Percentiles rank a stretch among this genome's conserved stretches.
phyloP scores from a whole-genome alignment of 2,797 vertebrate genomes.

The Galaxias olidus region DNA sequence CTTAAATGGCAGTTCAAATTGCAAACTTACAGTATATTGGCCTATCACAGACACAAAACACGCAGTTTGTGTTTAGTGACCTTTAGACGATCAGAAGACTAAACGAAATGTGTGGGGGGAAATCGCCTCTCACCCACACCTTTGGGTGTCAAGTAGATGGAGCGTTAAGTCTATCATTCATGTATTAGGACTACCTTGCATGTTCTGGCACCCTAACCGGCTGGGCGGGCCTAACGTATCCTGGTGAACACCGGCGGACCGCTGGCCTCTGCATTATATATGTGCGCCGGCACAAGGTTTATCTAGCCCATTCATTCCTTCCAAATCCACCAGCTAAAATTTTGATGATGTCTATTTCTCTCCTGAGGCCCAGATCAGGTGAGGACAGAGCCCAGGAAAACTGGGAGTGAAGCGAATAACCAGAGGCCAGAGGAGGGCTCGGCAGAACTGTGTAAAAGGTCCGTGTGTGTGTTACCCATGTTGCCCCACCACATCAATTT shows the following conservation, averaged over 20 bases:
- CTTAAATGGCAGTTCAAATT: conserved; percentile 28
- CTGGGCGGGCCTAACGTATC: conserved; percentile 46
- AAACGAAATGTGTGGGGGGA: conserved; percentile 28
- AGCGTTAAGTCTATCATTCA: conserved; percentile 53
- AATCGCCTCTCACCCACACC: conserved; percentile 20
- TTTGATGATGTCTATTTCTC: conserved; percentile 64
- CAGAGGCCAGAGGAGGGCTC: no score
- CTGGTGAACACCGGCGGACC: conserved; percentile 52
- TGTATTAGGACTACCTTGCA: conserved; percentile 52
- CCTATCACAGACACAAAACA: conserved; percentile 14
- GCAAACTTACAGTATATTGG: conserved; percentile 34
- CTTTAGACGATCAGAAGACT: conserved; percentile 9
- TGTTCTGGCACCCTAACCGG: conserved; percentile 51
- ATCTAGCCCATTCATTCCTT: conserved; percentile 66
- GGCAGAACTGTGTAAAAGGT: not conserved
- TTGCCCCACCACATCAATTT: conserved; percentile 22
- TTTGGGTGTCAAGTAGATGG: conserved; percentile 9
- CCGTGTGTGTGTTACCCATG: not conserved
- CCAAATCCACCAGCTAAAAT: conserved; percentile 64
- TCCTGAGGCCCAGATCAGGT: conserved; percentile 56
- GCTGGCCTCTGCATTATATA: conserved; percentile 75
- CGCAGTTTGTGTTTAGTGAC: conserved; percentile 14
- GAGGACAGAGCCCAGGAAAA: conserved; percentile 19
- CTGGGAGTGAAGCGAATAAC: no score
- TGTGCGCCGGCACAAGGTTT: conserved; percentile 64